Conservation (phyloP, 2,797 vertebrate species). For the Australoheros facetus region DNA sequence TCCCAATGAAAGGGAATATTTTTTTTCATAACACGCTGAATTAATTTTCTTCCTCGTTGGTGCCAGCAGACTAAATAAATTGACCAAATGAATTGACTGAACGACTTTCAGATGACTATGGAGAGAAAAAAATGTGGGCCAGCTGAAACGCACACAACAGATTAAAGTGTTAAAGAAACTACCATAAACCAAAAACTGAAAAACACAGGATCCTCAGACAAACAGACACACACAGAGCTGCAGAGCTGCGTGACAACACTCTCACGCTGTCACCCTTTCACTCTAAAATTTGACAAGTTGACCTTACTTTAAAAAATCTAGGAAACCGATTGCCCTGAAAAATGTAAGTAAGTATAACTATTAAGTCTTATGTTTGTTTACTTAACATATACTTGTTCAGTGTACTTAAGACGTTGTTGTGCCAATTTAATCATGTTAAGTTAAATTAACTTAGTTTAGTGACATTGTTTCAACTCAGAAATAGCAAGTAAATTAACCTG, state of each 20-base stretch:
- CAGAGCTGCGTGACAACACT: not conserved
- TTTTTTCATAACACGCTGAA: not conserved
- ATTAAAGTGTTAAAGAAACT: not conserved
- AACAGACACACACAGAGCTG: not conserved
- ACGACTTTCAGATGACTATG: slow-evolving; percentile 14
- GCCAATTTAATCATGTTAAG: too few relatives aligned
- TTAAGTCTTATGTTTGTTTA: too few relatives aligned
- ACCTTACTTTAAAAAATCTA: too few relatives aligned
- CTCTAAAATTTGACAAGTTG: too few relatives aligned
- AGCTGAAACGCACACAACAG: not conserved
- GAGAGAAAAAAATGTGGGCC: not conserved
- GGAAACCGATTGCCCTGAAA: too few relatives aligned
- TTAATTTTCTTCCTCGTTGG: slow-evolving; percentile 9
- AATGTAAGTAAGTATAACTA: too few relatives aligned
- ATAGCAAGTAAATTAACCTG: too few relatives aligned
- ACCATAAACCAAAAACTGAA: not conserved
- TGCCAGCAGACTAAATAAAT: not conserved
- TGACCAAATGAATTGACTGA: not conserved
- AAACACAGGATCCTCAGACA: not conserved
- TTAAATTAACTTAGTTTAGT: too few relatives aligned
- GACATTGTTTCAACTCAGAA: too few relatives aligned
- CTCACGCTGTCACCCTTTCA: not conserved
- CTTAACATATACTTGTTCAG: too few relatives aligned
- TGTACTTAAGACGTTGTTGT: too few relatives aligned
- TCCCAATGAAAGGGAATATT: not conserved